Conservation (phyloP, 2,797 vertebrate genomes). For the Lepilemur septentrionalis region DNA sequence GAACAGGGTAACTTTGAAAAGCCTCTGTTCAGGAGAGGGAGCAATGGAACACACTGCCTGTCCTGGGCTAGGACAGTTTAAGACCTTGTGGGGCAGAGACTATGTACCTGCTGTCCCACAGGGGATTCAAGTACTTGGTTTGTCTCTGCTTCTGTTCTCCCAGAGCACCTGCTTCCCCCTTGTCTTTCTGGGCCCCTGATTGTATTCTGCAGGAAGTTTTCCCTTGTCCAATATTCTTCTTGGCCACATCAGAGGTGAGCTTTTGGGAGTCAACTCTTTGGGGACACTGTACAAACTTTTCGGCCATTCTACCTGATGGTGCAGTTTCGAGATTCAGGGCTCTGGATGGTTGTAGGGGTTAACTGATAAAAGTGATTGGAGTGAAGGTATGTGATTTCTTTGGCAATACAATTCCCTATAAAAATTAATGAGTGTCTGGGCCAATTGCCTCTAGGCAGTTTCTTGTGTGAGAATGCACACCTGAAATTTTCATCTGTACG, state of each 20-base stretch:
- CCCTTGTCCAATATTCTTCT: no score
- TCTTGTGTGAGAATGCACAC: neutral
- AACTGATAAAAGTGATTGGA: accelerated
- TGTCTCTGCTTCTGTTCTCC: neutral
- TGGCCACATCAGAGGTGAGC: neutral
- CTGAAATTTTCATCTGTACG: neutral
- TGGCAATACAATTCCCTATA: neutral
- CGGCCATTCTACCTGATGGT: no score
- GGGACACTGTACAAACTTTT: neutral
- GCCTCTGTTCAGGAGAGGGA: neutral
- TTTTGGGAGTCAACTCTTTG: neutral
- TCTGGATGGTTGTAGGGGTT: neutral
- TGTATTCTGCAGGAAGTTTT: neutral
- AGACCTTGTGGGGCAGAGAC: accelerated
- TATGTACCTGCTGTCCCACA: neutral
- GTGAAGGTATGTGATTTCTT: neutral
- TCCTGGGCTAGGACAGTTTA: no score
- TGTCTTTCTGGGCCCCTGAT: neutral
- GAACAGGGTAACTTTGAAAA: neutral
- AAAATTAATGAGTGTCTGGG: neutral
- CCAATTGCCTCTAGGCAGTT: neutral
- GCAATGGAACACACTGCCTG: no score
- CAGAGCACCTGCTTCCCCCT: neutral
- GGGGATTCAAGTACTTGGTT: neutral
- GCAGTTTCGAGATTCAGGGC: neutral